Base-by-base conservation (phyloP, 2,113 vertebrate genomes). In the Sylvilagus bachmani region DNA sequence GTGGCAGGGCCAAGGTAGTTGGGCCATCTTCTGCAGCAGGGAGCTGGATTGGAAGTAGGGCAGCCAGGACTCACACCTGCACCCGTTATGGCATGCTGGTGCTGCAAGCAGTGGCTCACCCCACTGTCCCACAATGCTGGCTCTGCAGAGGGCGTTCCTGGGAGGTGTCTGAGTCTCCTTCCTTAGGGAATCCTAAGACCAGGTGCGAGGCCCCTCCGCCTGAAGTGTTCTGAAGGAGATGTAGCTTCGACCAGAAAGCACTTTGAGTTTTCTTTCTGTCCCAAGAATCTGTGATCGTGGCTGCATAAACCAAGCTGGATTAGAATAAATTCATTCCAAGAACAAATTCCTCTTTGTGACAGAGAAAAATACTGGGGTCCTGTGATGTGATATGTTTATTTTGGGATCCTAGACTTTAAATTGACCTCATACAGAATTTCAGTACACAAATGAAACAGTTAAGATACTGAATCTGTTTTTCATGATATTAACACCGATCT, bases 271-370 rank as follows among this genome's bases (percentile, higher is more conserved):
- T 33, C 55, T 71, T 89, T 71, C 36, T 55, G 55, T 89, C 16
- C 38, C 73, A 29, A 53, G 70, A 83, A 61, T 81, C 53, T 80
- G 4, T 44, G 25, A 55, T 31, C 70, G 61, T 62, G 13, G 49
- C 53, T 87, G 2, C 62, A 14, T 33, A 38, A 86, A 91, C 93
- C 53, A 83, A 89, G 33, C 62, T 75, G 58, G 31, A 86, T 93
- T 66, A 86, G 44, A 91, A 77, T 85, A 86, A 31, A 55, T 77
- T 74, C 38, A 83, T 70, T 95, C 74, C 31, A 64, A 64, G 70
- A 84, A 88, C 82, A 64, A 88, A 88, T 58, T 85, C 14, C 67
- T 74, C 79, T 89, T 90, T 75, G 70, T 67, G 89, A 93, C 86
- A 92, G 22, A 92, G 13, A 53, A 71, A 77, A 75, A 49, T 89